Evolutionary conservation across 2,797 vertebrate species (phyloP).

Genomic region (Carapus acus): DNA sequence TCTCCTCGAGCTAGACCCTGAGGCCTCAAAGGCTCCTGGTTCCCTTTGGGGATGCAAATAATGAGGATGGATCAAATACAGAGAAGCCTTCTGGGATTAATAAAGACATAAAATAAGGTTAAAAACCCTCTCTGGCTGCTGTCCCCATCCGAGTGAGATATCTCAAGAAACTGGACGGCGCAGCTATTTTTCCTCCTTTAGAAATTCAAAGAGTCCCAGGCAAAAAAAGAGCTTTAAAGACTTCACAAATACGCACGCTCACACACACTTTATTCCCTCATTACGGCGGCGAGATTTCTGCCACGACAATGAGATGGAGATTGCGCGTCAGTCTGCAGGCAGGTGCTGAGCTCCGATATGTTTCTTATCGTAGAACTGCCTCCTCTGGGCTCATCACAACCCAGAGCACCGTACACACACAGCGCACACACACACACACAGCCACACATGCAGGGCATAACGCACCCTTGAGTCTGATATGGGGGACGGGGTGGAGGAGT

Average conservation of each 20-base stretch:
- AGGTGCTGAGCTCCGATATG: slow-evolving; percentile 57
- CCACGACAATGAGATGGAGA: slow-evolving; percentile 35
- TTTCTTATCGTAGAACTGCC: slow-evolving; percentile 55
- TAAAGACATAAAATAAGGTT: too few species aligned
- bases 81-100: too few species aligned
- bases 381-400: slow-evolving; percentile 48
- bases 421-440: slow-evolving; percentile 10
- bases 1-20: too few species aligned
- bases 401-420: slow-evolving; percentile 27
- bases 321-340: slow-evolving; percentile 30
- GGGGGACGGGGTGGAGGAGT: slow-evolving; percentile 8
- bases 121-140: too few species aligned
- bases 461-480: slow-evolving; percentile 22
- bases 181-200: too few species aligned
- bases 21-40: too few species aligned
- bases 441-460: slow-evolving; percentile 18
- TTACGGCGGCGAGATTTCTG: slow-evolving; percentile 22
- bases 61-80: too few species aligned
- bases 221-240: too few species aligned
- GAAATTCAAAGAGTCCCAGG: too few species aligned
- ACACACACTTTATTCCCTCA: slow-evolving; percentile 22
- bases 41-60: too few species aligned
- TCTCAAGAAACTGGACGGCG: too few species aligned
- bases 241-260: background rate
- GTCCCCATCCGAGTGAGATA: too few species aligned